Conservation (phyloP, 2,113 vertebrate genomes). For the Mobula hypostoma region DNA sequence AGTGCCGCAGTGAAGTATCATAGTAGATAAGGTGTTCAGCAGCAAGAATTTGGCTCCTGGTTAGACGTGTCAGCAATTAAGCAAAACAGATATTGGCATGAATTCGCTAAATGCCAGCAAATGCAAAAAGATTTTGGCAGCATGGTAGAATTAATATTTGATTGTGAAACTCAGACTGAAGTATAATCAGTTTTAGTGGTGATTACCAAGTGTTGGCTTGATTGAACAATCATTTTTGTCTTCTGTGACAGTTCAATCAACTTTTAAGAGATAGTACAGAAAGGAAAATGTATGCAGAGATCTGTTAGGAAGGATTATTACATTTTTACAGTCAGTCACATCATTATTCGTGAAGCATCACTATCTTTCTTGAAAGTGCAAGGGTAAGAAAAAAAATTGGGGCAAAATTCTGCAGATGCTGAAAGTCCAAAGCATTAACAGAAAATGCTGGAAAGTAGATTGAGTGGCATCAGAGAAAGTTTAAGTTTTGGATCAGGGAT, state of each 20-base stretch:
- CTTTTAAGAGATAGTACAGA: neutral
- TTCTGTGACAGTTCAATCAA: neutral
- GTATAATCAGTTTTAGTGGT: neutral
- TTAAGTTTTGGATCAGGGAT: no score
- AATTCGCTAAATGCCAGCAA: neutral
- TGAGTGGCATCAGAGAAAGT: no score
- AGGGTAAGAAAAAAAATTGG: neutral
- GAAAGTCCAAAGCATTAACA: no score
- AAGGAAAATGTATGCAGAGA: neutral
- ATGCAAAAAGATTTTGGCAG: neutral
- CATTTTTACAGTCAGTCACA: neutral
- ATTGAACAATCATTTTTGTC: neutral
- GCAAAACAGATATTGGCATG: neutral
- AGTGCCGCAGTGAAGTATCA: neutral
- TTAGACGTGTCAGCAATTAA: neutral
- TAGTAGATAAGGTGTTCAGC: neutral
- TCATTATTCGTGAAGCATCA: neutral
- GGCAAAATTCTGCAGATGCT: no score
- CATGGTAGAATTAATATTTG: neutral
- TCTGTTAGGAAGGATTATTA: neutral
- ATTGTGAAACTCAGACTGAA: neutral
- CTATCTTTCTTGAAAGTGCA: neutral
- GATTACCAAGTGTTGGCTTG: neutral
- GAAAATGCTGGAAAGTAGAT: no score
- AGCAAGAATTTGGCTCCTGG: neutral